Conservation (phyloP, 2,888 invertebrate species). For the Hypsopygia costalis region DNA sequence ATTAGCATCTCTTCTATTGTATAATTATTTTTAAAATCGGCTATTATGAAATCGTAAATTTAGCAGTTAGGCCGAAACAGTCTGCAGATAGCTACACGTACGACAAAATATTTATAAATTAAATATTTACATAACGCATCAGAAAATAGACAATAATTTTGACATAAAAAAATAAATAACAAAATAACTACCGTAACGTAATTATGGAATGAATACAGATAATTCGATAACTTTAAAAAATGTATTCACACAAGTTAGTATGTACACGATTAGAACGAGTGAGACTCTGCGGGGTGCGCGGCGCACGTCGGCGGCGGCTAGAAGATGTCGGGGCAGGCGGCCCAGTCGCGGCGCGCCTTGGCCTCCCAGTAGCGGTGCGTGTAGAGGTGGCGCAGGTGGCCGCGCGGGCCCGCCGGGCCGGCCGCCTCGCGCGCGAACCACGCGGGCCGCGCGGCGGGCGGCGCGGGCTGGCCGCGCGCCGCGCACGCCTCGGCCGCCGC, state of each 20-base stretch:
- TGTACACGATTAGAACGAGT: conserved; percentile 6
- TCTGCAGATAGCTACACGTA: conserved; percentile 12
- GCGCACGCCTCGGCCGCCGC: conserved; percentile 87
- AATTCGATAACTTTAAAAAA: conserved; percentile 2
- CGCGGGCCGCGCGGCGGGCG: conserved; percentile 86
- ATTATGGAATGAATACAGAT: conserved; percentile 16
- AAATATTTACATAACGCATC: conserved; percentile 30
- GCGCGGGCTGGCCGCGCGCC: conserved; percentile 81
- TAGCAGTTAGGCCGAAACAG: conserved; percentile 30
- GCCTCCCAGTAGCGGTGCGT: conserved; percentile 95
- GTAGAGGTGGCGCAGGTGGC: conserved; percentile 86
- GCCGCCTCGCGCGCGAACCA: conserved; percentile 95
- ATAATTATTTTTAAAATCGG: not conserved
- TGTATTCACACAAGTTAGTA: conserved; percentile 6
- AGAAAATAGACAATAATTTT: conserved; percentile 1
- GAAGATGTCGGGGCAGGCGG: conserved; percentile 94
- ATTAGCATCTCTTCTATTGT: too few relatives aligned
- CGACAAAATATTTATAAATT: conserved; percentile 27
- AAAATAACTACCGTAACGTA: conserved; percentile 3
- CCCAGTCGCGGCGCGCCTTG: conserved; percentile 94
- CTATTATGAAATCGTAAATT: not conserved
- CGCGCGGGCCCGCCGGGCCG: conserved; percentile 60
- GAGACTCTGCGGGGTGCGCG: conserved; percentile 8
- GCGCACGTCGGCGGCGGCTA: conserved; percentile 40
- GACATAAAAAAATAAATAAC: conserved; percentile 8